phyloP scores from a whole-genome alignment of 2,113 vertebrate species.

The Elephas maximus region DNA sequence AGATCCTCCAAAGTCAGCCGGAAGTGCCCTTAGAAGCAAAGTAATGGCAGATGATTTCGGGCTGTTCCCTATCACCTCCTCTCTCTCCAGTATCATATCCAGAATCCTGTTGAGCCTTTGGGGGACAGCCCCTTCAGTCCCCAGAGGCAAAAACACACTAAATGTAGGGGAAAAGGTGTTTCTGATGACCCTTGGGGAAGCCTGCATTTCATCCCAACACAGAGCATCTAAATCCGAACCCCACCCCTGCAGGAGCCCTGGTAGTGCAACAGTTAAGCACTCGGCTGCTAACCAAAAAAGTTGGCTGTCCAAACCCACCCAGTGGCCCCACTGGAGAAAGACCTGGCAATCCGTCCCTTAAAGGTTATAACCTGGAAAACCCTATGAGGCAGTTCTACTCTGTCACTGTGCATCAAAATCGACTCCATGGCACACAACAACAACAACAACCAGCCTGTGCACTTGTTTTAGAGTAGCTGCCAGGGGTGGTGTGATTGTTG shows the following conservation, averaged over 20 bases:
- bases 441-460: not conserved
- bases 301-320: not conserved
- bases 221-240: not conserved
- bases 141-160: not conserved
- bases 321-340: not conserved
- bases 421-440: not conserved
- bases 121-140: not conserved
- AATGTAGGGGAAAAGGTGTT: not conserved
- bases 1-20: not conserved
- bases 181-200: not conserved
- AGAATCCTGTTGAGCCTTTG: not conserved
- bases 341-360: not conserved
- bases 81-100: not conserved
- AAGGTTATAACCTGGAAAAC: too few relatives aligned
- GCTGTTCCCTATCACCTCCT: accelerated
- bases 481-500: too few relatives aligned
- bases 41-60: accelerated
- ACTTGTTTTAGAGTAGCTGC: not conserved
- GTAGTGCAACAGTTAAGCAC: not conserved
- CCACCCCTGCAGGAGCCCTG: not conserved
- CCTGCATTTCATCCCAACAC: not conserved
- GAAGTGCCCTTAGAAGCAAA: not conserved
- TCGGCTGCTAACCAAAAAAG: not conserved
- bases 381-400: too few relatives aligned
- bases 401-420: too few relatives aligned